Evolutionary conservation across 1,140 invertebrate genomes (phyloP).

Genomic region (Bombus waltoni): DNA sequence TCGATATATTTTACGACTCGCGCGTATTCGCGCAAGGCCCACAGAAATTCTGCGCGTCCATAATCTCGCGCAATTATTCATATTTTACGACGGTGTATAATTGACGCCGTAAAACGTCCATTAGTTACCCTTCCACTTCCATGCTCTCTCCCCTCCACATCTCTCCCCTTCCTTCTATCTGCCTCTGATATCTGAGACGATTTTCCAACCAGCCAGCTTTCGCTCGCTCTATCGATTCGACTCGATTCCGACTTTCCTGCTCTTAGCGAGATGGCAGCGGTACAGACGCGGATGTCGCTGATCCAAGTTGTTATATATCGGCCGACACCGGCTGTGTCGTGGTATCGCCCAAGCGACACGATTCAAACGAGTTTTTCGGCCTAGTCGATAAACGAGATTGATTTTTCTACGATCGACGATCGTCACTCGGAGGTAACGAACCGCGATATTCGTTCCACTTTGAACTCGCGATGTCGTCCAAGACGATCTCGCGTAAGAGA

Average conservation of each 20-base stretch:
- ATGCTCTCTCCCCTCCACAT: slow-evolving; percentile 7
- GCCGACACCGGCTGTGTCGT: too few relatives aligned
- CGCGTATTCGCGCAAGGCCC: slow-evolving; percentile 31
- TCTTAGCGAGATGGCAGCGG: neutral
- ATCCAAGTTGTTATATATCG: neutral
- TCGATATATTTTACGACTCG: slow-evolving; percentile 62
- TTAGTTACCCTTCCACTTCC: slow-evolving; percentile 74
- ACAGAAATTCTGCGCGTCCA: slow-evolving; percentile 66
- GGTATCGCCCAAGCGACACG: too few relatives aligned
- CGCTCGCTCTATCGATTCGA: slow-evolving; percentile 50
- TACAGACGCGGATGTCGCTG: neutral
- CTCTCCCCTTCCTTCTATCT: slow-evolving; percentile 5
- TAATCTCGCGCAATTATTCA: slow-evolving; percentile 78
- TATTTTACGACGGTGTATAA: slow-evolving; percentile 78
- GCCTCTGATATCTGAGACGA: slow-evolving; percentile 36
- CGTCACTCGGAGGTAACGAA: accelerated
- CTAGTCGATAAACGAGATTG: too few relatives aligned
- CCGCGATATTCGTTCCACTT: too few relatives aligned
- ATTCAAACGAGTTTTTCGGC: too few relatives aligned
- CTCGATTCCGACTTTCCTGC: slow-evolving; percentile 31
- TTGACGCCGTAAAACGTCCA: slow-evolving; percentile 79
- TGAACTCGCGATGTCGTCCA: too few relatives aligned
- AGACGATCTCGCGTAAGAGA: too few relatives aligned
- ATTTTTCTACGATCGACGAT: too few relatives aligned
- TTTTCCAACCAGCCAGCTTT: slow-evolving; percentile 23